Base-by-base conservation (phyloP, 2,888 invertebrate genomes). In the Blera fallax region DNA sequence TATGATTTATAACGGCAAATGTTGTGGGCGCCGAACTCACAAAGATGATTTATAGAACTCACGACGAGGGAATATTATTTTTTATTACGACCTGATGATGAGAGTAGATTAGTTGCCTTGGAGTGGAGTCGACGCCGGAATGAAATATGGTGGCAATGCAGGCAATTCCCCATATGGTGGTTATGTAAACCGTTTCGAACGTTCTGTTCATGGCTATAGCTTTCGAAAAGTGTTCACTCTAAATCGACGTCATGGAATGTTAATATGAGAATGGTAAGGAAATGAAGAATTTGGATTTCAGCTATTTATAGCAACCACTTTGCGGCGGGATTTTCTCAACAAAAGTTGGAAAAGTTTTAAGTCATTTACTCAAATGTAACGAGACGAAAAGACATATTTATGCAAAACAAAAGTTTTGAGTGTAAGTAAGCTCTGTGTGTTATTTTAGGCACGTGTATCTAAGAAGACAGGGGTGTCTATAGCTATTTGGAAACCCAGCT, bases 11-110 rank as follows among this genome's bases (percentile, higher is more conserved):
- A 21, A 18, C 32, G 45, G 7, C 11, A 16, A 70, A 34, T 48
- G 29, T 43, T 70, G 54, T 27, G 11, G 4, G 32, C 32, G 56
- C 34, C 34, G 58, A 56, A 32, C 37, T 40, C 45, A 21, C 21
- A 24, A 14, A 5, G 43, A 56, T 74, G 74, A 74, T 74, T 74
- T 74, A 74, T 65, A 43, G 16, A 64, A 54, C 73, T 29, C 43
- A 52, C 73, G 29, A 74, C 29, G 34, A 74, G 73, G 64, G 64
- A 64, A 74, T 56, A 74, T 74, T 64, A 74, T 72, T 64, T 64
- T 74, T 65, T 74, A 64, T 74, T 74, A 43, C 64, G 34, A 64
- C 43, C 54, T 65, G 74, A 64, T 74, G 64, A 74, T 64, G 64
- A 45, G 45, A 65, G 74, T 32, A 54, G 64, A 74, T 74, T 74